Evolutionary conservation across 2,113 vertebrate genomes (phyloP), one percentile per base, ranked within the genome.

Genomic region (Lophius piscatorius): DNA sequence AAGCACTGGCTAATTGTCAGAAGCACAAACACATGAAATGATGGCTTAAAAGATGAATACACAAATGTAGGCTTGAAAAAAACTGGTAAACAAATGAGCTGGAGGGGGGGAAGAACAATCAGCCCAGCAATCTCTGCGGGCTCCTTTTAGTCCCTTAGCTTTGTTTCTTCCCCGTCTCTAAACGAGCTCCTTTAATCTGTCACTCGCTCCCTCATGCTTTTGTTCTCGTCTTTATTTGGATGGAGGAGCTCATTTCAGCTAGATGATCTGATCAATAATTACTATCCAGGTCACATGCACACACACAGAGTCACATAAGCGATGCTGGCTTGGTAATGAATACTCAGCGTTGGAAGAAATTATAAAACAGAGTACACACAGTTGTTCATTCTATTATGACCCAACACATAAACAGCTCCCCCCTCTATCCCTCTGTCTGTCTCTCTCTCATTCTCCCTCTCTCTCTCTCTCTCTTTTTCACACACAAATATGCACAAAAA

Each of bases 231-330:
- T 84, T 87, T 70, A 81, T 86, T 80, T 74, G 45, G 39, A 51
- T 62, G 74, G 72, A 74, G 78, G 72, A 70, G 71, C 81, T 89
- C 84, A 85, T 90, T 85, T 80, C 75, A 74, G 67, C 70, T 42
- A 40, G 45, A 82, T 78, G 73, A 83, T 81, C 76, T 69, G 72
- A 89, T 90, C 86, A 82, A 87, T 89, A 84, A 82, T 78, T 80
- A 80, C 75, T 41, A 62, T 69, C 54, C 39, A 35, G 34, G 33
- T 40, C 29, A 24, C 61, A 55, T 18, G 9, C 29, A 46, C 13
- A 22, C 1, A 16, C 29, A 45, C 4, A 18, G 6, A 51, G 13
- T 45, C 23, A 39, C 20, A 24, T 52, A 55, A 50, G 40, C 55
- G 55, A 16, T 33, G 22, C 34, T 34, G 24, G n/a, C 10, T 39